Conservation (phyloP, 2,113 vertebrate species). For the Cygnus buccinator region DNA sequence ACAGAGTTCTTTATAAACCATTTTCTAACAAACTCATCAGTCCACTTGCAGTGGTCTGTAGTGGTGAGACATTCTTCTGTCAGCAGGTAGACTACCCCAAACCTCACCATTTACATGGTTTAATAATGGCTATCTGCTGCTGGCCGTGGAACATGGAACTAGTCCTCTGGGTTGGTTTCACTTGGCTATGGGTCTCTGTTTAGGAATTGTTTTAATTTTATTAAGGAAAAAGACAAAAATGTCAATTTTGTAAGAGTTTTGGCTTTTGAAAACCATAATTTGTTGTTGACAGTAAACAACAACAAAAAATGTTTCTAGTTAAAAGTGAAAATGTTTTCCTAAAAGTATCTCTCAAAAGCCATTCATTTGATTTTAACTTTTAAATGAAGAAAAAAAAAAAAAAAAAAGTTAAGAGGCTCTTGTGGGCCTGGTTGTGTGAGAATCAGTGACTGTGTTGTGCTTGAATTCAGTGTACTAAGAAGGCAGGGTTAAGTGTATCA, state of each 20-base stretch:
- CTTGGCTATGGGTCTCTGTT: neutral
- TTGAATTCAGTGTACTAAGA: neutral
- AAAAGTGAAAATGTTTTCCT: constrained; percentile 18
- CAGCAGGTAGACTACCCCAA: neutral
- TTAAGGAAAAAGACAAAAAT: neutral
- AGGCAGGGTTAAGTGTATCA: neutral
- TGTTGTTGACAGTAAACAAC: neutral
- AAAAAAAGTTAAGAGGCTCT: neutral
- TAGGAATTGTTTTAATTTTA: neutral
- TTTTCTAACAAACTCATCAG: neutral
- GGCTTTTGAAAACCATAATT: neutral
- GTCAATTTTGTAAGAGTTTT: neutral
- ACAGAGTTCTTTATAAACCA: neutral
- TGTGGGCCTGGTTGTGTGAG: neutral
- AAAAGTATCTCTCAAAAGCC: neutral
- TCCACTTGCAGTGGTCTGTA: neutral
- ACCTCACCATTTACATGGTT: neutral
- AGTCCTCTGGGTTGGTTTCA: neutral
- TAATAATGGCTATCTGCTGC: neutral
- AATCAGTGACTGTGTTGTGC: neutral
- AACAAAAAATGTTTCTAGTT: neutral
- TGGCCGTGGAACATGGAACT: fast-evolving
- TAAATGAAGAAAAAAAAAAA: neutral
- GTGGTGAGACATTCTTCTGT: neutral
- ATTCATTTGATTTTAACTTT: neutral